A percentile compares a stretch with the other conserved stretches of the same genome.
Evolutionary conservation across 1,140 invertebrate genomes (phyloP).

Genomic region (Contarinia nasturtii): DNA sequence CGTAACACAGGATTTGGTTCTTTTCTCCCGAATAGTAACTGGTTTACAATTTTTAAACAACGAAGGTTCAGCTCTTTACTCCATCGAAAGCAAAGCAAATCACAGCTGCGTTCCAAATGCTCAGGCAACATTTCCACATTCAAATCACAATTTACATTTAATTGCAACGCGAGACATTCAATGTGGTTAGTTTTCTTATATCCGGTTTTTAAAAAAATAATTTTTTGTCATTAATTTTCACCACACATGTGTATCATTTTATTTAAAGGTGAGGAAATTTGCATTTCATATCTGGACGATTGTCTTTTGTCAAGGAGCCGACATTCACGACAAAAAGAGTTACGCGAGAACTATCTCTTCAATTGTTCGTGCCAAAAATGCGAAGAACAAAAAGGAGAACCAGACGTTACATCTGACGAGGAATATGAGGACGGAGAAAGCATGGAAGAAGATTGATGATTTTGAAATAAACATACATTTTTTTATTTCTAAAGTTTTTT

Average conservation of each 20-base stretch:
- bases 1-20: too few relatives aligned
- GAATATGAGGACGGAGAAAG: constrained; percentile 12
- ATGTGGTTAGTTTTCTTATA: too few relatives aligned
- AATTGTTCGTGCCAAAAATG: constrained; percentile 50
- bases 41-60: constrained; percentile 71
- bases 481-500: too few relatives aligned
- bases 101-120: constrained; percentile 88
- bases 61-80: constrained; percentile 81
- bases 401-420: constrained; percentile 59
- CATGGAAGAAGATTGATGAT: not conserved
- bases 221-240: too few relatives aligned
- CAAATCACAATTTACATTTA: constrained; percentile 60
- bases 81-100: constrained; percentile 70
- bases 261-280: constrained; percentile 61
- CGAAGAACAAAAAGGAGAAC: constrained; percentile 44
- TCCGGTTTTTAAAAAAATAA: too few relatives aligned
- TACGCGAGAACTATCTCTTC: constrained; percentile 5
- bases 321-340: constrained; percentile 60
- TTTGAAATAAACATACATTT: too few relatives aligned
- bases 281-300: constrained; percentile 78
- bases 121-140: constrained; percentile 63
- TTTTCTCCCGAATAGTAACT: constrained; percentile 37
- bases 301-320: constrained; percentile 60
- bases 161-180: constrained; percentile 55
- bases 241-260: too few relatives aligned